phyloP scores from a whole-genome alignment of 2,797 vertebrate genomes.

The Chelmon rostratus region DNA sequence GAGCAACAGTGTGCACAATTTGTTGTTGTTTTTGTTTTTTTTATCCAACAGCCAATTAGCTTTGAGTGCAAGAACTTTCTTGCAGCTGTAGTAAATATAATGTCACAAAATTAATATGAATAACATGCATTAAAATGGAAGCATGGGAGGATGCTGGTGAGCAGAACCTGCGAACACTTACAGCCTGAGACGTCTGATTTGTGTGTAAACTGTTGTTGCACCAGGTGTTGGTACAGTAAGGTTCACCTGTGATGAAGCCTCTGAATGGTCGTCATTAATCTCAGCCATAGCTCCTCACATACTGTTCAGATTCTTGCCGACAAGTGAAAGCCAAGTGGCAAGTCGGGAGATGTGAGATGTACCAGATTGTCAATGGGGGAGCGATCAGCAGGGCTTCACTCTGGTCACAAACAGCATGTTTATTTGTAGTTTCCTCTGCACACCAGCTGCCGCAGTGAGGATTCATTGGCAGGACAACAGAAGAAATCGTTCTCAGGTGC shows the following conservation, averaged over 20 bases:
- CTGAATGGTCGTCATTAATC: slow-evolving; percentile 6
- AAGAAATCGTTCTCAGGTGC: slow-evolving; percentile 75
- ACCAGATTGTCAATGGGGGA: slow-evolving; percentile 36
- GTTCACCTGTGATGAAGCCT: slow-evolving; percentile 17
- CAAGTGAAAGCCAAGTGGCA: slow-evolving; percentile 24
- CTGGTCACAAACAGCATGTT: slow-evolving; percentile 42
- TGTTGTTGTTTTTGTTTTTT: neutral
- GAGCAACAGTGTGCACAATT: neutral
- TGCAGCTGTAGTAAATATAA: neutral
- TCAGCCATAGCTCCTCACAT: slow-evolving; percentile 5
- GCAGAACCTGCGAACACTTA: neutral
- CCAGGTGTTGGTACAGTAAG: slow-evolving; percentile 28
- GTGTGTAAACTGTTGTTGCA: slow-evolving; percentile 4
- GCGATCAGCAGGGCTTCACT: slow-evolving; percentile 37
- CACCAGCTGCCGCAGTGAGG: slow-evolving; percentile 68
- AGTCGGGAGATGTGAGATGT: slow-evolving; percentile 44
- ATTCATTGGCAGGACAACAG: slow-evolving; percentile 63
- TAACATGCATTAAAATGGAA: neutral
- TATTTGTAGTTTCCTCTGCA: slow-evolving; percentile 62
- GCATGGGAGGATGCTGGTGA: neutral
- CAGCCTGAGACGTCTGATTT: neutral
- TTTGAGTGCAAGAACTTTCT: neutral
- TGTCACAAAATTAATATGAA: neutral
- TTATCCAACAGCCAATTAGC: neutral
- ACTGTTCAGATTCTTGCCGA: slow-evolving; percentile 7